A percentile compares a stretch with the other conserved stretches of the same genome.
Conservation (phyloP, 2,888 invertebrate species). For the Phytoseiulus persimilis region DNA sequence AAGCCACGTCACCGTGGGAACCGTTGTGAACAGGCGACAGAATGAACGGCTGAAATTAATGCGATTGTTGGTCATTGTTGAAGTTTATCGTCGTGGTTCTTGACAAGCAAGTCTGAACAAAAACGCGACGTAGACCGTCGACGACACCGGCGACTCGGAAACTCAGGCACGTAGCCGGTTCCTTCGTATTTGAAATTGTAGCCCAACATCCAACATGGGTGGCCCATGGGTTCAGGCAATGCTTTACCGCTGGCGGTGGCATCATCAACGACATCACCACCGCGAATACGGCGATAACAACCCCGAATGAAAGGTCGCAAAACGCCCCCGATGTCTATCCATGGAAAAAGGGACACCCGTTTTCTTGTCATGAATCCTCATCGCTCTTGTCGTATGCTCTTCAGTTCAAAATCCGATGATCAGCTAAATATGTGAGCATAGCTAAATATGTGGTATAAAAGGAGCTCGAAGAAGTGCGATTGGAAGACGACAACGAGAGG, state of each 20-base stretch:
- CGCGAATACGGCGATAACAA: not conserved
- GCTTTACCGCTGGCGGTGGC: not conserved
- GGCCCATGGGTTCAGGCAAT: not conserved
- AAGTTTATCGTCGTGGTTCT: not conserved
- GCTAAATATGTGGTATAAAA: no score
- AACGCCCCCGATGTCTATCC: not conserved
- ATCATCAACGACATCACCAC: not conserved
- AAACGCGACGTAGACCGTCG: not conserved
- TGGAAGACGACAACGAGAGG: not conserved
- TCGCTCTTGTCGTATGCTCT: not conserved
- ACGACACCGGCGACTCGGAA: not conserved
- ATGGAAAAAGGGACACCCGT: not conserved
- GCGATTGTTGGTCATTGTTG: constrained; percentile 5
- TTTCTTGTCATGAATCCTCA: not conserved
- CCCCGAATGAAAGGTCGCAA: not conserved
- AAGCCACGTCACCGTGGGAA: not conserved
- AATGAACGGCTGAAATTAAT: not conserved
- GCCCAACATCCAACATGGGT: not conserved
- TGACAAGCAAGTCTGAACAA: not conserved
- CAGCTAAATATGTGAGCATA: not conserved
- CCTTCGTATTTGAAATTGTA: not conserved
- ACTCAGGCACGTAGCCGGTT: not conserved
- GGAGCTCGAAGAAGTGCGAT: not conserved
- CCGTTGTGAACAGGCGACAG: not conserved
- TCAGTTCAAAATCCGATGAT: not conserved